phyloP scores from a whole-genome alignment of 2,113 vertebrate species.

The Albula glossodonta region DNA sequence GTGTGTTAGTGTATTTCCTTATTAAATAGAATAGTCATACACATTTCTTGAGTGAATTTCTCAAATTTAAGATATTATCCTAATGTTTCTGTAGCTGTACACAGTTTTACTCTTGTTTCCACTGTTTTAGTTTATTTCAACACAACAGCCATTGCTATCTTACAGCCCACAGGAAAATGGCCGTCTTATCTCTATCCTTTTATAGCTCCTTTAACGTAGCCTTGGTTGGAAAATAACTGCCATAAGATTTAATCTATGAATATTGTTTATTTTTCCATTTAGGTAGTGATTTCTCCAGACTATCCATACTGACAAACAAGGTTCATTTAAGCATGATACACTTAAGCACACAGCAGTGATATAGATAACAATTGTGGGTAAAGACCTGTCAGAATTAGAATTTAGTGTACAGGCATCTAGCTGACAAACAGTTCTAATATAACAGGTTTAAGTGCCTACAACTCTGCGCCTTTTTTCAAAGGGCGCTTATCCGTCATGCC shows the following conservation, averaged over 20 bases:
- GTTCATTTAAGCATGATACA: not conserved
- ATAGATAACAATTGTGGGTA: not conserved
- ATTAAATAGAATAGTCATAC: too few species aligned
- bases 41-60: too few species aligned
- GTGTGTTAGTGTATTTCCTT: too few species aligned
- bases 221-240: not conserved
- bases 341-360: not conserved
- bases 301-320: not conserved
- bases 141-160: not conserved
- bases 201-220: not conserved
- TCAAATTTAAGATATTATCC: not conserved
- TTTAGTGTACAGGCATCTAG: not conserved
- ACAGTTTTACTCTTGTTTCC: not conserved
- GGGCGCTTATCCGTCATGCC: too few species aligned
- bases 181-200: not conserved
- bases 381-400: not conserved
- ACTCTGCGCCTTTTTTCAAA: too few species aligned
- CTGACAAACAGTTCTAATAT: not conserved
- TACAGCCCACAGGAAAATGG: constrained; percentile 14
- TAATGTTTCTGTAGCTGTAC: not conserved
- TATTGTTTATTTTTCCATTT: not conserved
- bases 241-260: not conserved
- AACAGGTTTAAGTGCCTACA: too few species aligned
- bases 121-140: not conserved
- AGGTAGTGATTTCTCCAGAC: not conserved